Base-by-base conservation (phyloP, 2,797 vertebrate species). In the Threskiornis aethiopicus region DNA sequence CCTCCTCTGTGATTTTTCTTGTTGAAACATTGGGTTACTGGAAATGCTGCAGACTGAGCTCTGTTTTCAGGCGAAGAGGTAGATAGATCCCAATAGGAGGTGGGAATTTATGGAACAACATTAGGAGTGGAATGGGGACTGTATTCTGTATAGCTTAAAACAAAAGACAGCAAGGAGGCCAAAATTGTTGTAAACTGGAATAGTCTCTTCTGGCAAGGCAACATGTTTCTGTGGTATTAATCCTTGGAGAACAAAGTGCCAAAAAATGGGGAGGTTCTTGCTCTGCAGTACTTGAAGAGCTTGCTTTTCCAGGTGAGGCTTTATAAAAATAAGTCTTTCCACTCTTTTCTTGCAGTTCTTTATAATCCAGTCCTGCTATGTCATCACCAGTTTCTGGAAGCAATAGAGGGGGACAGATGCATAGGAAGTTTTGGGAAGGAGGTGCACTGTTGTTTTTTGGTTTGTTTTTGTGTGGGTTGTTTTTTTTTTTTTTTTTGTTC, bases 281-380 rank as follows among this genome's bases (percentile, higher is more conserved):
- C 51, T 89, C 46, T 95, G 51, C 41, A 26, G 25, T 82, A 59
- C 35, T 95, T 57, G n/a, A 84, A 94, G 42, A 82, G 26, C 55
- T 69, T 66, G 26, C 52, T 96, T 86, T 90, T 93, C 58, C 83
- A 95, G 76, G 64, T 96, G 55, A 88, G 73, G 31, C 31, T 90
- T 52, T 82, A 55, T 66, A 73, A 93, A 90, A 92, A 69, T 51
- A 81, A 72, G 39, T 44, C 25, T 91, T 90, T 93, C n/a, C 6
- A 33, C 28, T 89, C 6, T 78, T 47, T 69, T 54, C 28, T 79
- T 79, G n/a, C 58, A 59, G 37, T 82, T 88, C 16, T 57, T 75
- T 52, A 14, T 79, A 72, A 66, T 81, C 10, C 26, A 82, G 13
- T 65, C 58, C 33, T 86, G n/a, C 5, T 78, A 37, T 26, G 42